phyloP scores from a whole-genome alignment of 2,888 invertebrate species.

The Thelaira solivaga region DNA sequence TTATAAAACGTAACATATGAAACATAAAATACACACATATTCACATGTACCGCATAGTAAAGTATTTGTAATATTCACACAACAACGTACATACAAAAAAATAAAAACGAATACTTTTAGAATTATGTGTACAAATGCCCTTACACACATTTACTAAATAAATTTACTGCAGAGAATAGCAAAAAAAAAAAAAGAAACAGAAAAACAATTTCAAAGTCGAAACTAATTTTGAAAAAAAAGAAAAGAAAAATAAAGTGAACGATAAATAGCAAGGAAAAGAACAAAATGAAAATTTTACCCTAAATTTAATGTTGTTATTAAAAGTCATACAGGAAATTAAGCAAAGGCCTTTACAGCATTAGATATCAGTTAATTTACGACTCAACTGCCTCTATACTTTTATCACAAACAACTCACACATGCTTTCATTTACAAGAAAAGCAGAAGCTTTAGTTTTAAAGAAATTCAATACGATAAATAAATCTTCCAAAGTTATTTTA shows the following conservation, averaged over 20 bases:
- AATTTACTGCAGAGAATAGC: neutral
- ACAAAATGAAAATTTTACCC: slow-evolving; percentile 54
- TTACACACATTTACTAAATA: neutral
- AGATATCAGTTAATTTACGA: slow-evolving; percentile 61
- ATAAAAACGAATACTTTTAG: neutral
- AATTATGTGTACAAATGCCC: neutral
- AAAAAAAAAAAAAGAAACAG: no score
- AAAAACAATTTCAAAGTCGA: slow-evolving; percentile 27
- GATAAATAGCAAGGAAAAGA: slow-evolving; percentile 13
- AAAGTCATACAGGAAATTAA: slow-evolving; percentile 60
- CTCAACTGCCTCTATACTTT: slow-evolving; percentile 1
- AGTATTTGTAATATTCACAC: no score
- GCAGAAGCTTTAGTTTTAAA: neutral
- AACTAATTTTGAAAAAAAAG: neutral
- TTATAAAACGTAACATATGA: slow-evolving; percentile 27
- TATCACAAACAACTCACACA: neutral
- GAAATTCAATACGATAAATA: slow-evolving; percentile 25
- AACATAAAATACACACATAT: neutral
- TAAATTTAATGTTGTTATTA: slow-evolving; percentile 59
- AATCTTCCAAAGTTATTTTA: neutral
- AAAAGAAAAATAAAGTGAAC: neutral
- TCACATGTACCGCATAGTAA: slow-evolving; percentile 4
- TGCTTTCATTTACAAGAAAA: neutral
- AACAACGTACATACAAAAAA: neutral
- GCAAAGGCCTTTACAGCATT: slow-evolving; percentile 56